Base-by-base conservation (phyloP, 2,797 vertebrate genomes). In the Neoniphon sammara region DNA sequence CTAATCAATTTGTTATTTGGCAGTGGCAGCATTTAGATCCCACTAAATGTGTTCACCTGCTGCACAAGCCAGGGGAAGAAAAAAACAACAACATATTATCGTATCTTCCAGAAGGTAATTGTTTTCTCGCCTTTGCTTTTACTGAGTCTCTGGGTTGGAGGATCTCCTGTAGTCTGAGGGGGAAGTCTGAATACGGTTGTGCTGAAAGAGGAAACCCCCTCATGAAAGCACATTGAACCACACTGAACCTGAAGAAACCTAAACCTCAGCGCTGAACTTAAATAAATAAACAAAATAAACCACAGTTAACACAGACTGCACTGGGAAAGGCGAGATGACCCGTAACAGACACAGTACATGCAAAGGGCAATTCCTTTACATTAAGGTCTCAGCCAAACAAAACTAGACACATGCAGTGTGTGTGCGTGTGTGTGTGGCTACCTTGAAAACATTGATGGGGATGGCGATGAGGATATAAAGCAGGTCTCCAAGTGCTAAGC, bases 381-480 rank as follows among this genome's bases (percentile, higher is more conserved):
- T 69, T 50, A 31, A 77, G 47, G 42, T 63, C 39, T 42, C 39
- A 42, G 11, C 12, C 31, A 17, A 7, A 3, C 8, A 30, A 50
- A 71, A 77, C 69, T 42, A 31, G 23, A 61, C 30, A 21, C 36
- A 73, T 42, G 52, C 23, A 39, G 21, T 56, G 54, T 14, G 55
- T 27, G 55, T 42, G 59, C 6, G 17, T 2, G 44, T 44, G 8
- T 36, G 39, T 15, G 44, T 20, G 7, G 2, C 81, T 77, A 94
- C 94, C 92, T 94, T 94, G 55, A 83, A 94, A n/a, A 96, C 93
- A 0, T 96, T 96, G 91, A 97, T 87, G 57, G 96, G 96, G 84
- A 97, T 95, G 42, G 95, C 93, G 9, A 96, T 96, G 86, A 96
- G 91, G 50, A 97, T 96, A 80, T 96, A 97, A 54, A 97, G 94